Evolutionary conservation across 1,140 invertebrate genomes (phyloP), one percentile per base, ranked within the genome.

Genomic region (Drosophila nigromelanica): DNA sequence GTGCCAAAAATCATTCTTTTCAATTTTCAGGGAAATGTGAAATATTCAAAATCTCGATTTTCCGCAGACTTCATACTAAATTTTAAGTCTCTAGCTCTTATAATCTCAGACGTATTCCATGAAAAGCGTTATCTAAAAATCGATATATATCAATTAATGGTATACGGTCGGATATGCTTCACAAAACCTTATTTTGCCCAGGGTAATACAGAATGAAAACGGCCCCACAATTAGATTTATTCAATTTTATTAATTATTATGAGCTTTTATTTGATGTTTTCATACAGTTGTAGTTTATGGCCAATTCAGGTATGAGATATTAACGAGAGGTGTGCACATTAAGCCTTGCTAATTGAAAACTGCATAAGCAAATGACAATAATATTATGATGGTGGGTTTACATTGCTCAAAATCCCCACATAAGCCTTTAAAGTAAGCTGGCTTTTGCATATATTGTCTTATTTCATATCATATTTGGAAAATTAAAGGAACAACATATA

Each of bases 181-280:
- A 27, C 27, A 27, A 27, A 27, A 27, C 5, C 24, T 7, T 33
- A 3, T 33, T 33, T 33, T 33, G 6, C 30, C 33, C 2, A 35
- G 33, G 6, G 33, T 35, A 35, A 2, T 8, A 10, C 4, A 27
- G 5, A 1, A 27, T 8, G 8, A 35, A 35, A 10, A 35, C 5
- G 35, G n/a, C 45, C 62, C 51, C 76, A 62, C 70, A 59, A 51
- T 87, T 61, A 52, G 52, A 50, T 87, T 86, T 76, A 76, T 78
- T 82, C 63, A 61, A 58, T 81, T 86, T 87, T 86, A 86, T 78
- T 85, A 86, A 86, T 86, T 86, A 86, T 80, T 74, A 86, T 86
- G 82, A 81, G 78, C 81, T 78, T 78, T 86, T 66, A 70, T 56
- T 71, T 77, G 63, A 72, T 76, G 81, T 67, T 78, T 78, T 72